Percentiles rank a stretch among this genome's conserved stretches.
phyloP scores from a whole-genome alignment of 2,113 vertebrate species.

The Sebastes schlegelii region DNA sequence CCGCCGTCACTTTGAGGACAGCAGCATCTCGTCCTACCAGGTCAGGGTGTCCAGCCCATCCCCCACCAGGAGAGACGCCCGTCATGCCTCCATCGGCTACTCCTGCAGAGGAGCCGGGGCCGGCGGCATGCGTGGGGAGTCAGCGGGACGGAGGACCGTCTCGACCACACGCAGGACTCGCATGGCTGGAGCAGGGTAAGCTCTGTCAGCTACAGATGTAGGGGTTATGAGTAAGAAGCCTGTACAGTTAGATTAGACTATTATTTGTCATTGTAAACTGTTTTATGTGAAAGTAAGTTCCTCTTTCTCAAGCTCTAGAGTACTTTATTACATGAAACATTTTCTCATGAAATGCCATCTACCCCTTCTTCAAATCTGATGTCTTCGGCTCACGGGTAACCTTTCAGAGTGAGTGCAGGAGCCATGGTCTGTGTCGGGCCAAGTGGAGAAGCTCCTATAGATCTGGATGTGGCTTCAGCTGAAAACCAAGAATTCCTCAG shows the following conservation, averaged over 20 bases:
- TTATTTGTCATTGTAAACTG: background rate
- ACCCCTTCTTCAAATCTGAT: background rate
- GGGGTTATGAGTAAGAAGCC: background rate
- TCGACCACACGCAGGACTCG: conserved; percentile 76
- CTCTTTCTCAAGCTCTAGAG: background rate
- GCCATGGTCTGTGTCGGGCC: conserved; percentile 72
- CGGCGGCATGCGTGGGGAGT: conserved; percentile 62
- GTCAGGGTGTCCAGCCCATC: conserved; percentile 85
- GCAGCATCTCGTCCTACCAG: conserved; percentile 72
- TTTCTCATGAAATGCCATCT: background rate
- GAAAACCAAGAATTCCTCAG: conserved; percentile 81
- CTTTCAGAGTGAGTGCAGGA: conserved; percentile 67
- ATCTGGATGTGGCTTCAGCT: conserved; percentile 78
- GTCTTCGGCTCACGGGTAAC: conserved; percentile 3
- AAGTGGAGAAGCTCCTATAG: conserved; percentile 62
- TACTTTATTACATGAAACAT: background rate
- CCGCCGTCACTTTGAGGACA: conserved; percentile 83
- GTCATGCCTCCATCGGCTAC: conserved; percentile 72
- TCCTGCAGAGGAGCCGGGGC: conserved; percentile 53
- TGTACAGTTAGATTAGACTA: background rate
- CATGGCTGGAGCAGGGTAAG: conserved; percentile 77
- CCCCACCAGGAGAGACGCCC: conserved; percentile 70
- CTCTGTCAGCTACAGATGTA: background rate
- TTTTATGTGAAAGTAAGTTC: background rate
- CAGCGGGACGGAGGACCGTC: conserved; percentile 72